A percentile compares a stretch with the other conserved stretches of the same genome.
phyloP scores from a whole-genome alignment of 2,797 vertebrate genomes.

The Characodon lateralis region DNA sequence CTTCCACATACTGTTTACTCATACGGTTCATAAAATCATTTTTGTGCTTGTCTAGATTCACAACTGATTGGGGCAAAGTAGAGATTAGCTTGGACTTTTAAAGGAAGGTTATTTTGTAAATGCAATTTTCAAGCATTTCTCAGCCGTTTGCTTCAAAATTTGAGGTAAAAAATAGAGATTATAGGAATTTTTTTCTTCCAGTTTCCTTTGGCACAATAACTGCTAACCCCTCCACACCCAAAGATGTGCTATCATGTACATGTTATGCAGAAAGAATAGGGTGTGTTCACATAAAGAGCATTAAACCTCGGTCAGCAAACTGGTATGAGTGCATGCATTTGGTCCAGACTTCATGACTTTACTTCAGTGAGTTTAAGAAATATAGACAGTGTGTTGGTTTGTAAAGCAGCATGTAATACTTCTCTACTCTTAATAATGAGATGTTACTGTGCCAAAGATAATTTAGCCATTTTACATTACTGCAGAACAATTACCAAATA shows the following conservation, averaged over 20 bases:
- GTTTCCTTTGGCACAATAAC: conserved; percentile 83
- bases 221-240: conserved; percentile 40
- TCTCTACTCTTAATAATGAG: not conserved
- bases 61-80: conserved; percentile 40
- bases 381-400: not conserved
- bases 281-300: conserved; percentile 61
- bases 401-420: not conserved
- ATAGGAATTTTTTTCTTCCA: conserved; percentile 51
- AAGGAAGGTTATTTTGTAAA: conserved; percentile 19
- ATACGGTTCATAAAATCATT: conserved; percentile 45
- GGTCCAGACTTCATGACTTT: conserved; percentile 34
- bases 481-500: conserved; percentile 12
- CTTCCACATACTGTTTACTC: conserved; percentile 40
- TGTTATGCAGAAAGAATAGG: conserved; percentile 65
- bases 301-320: conserved; percentile 23
- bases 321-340: conserved; percentile 39
- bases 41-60: conserved; percentile 73
- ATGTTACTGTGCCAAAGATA: conserved; percentile 16
- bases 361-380: not conserved
- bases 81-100: conserved; percentile 16
- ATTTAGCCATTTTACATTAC: not conserved
- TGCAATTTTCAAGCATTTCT: not conserved
- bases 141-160: conserved; percentile 14
- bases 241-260: conserved; percentile 59
- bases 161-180: conserved; percentile 16